Conservation (phyloP, 2,797 vertebrate genomes). For the Botia kubotai region DNA sequence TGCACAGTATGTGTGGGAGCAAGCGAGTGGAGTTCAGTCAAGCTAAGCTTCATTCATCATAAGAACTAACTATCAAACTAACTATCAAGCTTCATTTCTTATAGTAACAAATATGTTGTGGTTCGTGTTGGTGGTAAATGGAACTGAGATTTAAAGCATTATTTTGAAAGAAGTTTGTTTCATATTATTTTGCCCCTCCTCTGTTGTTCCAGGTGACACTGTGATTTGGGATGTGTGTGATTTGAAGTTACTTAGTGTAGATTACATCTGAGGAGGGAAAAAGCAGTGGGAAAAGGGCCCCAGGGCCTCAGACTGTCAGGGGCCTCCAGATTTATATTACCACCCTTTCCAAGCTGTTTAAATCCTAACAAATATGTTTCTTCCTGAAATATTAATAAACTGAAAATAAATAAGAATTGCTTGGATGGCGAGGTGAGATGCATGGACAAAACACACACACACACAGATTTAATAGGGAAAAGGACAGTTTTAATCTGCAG, state of each 20-base stretch:
- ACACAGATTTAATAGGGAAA: not conserved
- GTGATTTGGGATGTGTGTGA: not conserved
- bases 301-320: not conserved
- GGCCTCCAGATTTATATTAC: not conserved
- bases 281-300: too few species aligned
- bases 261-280: not conserved
- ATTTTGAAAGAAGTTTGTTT: not conserved
- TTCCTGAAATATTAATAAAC: constrained; percentile 32
- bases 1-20: constrained; percentile 10
- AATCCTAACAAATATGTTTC: constrained; percentile 10
- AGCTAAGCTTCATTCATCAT: constrained; percentile 20
- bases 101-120: not conserved
- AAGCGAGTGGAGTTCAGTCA: constrained; percentile 18
- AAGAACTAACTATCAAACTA: not conserved
- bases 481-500: constrained; percentile 24
- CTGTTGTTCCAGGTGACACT: not conserved
- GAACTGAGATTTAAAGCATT: not conserved
- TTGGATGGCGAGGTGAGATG: not conserved
- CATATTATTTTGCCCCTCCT: not conserved
- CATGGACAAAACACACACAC: not conserved
- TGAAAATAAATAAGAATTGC: too few species aligned
- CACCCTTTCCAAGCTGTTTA: not conserved
- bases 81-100: constrained; percentile 10
- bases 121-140: constrained; percentile 15
- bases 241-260: not conserved